Evolutionary conservation across 2,797 vertebrate genomes (phyloP), one percentile per base, ranked within the genome.

Genomic region (Fratercula arctica): DNA sequence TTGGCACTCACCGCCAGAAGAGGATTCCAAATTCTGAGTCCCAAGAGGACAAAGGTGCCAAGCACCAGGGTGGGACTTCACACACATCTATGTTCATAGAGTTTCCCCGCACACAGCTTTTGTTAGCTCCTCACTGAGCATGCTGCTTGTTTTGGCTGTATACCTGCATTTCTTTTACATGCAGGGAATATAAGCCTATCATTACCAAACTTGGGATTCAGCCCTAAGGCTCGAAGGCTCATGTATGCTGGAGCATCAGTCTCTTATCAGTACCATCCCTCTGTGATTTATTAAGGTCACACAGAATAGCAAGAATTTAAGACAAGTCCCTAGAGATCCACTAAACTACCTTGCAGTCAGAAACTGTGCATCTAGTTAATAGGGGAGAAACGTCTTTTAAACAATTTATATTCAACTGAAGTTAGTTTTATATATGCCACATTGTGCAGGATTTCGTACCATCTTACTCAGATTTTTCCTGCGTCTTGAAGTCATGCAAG

Each of bases 21-120:
- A 85, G 60, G 68, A 75, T 75, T 96, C 78, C 78, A 90, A 8
- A 90, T 92, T 89, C 70, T 67, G 50, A 91, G 41, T 94, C 78
- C 53, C 33, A 51, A 53, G 75, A 89, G 81, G 25, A 87, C 54
- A 80, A 85, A 87, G 21, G 64, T 93, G 91, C 82, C 87, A 85
- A 64, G 85, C 72, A 68, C 31, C 53, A 83, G 78, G 26, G 56
- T 92, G 82, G 72, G 45, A 75, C 78, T 89, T 97, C 33, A 85
- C 37, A 48, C 20, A 26, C 2, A 3, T 90, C 51, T 35, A 0
- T 35, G 26, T 60, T 94, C 77, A 10, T 39, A 68, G 57, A 59
- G 6, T 53, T 93, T 83, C n/a, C 56, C 53, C 3, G 1, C 64
- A 20, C 10, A 2, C 46, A 88, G 46, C 48, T 87, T 69, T 89